Base-by-base conservation (phyloP, 1,140 invertebrate genomes). In the Cheumatopsyche charites region DNA sequence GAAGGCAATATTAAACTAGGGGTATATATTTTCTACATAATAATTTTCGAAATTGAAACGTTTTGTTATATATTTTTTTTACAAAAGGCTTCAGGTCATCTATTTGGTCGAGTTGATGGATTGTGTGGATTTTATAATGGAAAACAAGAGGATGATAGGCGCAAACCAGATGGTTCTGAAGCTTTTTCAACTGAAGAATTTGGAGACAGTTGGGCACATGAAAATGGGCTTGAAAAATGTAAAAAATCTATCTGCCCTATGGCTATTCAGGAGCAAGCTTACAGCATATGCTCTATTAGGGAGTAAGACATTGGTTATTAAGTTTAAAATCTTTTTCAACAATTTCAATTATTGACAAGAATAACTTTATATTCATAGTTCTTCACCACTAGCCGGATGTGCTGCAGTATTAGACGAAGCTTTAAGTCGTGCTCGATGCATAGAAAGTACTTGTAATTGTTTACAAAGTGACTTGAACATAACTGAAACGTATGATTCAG, bases 61-160 rank as follows among this genome's bases (percentile, higher is more conserved):
- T 1, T n/a, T 25, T 15, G 1, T 26, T 42, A 45, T 25, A 67
- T 49, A 63, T 36, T 65, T 45, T 26, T 55, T 1, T 69, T 71
- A 11, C 21, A 72, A n/a, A 65, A 84, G 82, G 78, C 82, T 0
- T 84, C 85, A 0, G 85, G 86, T n/a, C 87, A 87, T 74, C 83
- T 90, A 41, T 76, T 80, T 29, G 82, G 85, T 1, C 81, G 86
- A 61, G 88, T 94, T 0, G 90, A 92, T 77, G 93, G 93, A 0
- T 77, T 95, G 0, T 95, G 93, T 77, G 93, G 93, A 2, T 90
- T 87, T 67, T 93, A 89, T 78, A 90, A 92, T 80, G 88, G 88
- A 0, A 80, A 87, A 26, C 67, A 79, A 0, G 73, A 76, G 21
- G 91, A 94, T 78, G 93, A 95, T 77, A 89, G 88, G 58, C 83